Conservation (phyloP, 1,140 invertebrate genomes). For the Zaprionus camerounensis region DNA sequence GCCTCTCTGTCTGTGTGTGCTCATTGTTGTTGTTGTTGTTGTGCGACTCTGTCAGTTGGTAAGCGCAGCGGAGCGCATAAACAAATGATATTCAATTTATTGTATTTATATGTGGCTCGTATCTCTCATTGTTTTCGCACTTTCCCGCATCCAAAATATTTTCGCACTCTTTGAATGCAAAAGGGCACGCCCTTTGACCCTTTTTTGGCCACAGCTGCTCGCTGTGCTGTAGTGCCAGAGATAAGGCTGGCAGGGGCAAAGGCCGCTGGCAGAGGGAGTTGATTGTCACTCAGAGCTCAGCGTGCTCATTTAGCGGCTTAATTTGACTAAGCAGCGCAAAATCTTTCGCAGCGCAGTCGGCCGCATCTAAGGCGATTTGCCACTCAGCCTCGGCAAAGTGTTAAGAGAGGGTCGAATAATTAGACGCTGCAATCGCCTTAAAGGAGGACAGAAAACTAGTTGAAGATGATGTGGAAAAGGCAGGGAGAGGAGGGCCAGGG, state of each 20-base stretch:
- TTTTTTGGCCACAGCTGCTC: neutral
- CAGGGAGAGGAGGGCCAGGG: neutral
- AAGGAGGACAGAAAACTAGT: neutral
- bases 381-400: conserved; percentile 3
- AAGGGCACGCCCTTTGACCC: neutral
- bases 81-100: conserved; percentile 82
- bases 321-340: conserved; percentile 63
- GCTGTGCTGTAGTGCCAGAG: neutral
- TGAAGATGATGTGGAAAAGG: too few species aligned
- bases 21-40: conserved; percentile 37
- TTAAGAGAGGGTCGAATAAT: conserved; percentile 44
- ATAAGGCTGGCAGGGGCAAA: neutral
- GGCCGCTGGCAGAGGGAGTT: conserved; percentile 6
- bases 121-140: conserved; percentile 45
- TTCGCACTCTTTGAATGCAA: conserved; percentile 3
- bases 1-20: conserved; percentile 2
- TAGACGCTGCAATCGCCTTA: conserved; percentile 37
- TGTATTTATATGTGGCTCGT: conserved; percentile 48
- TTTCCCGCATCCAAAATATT: conserved; percentile 48
- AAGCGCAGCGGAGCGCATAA: conserved; percentile 74
- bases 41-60: conserved; percentile 65
- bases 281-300: conserved; percentile 62
- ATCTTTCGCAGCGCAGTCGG: conserved; percentile 12
- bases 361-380: conserved; percentile 55
- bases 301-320: conserved; percentile 74